Conservation (phyloP, 2,797 vertebrate species). For the Darevskia nairensis region DNA sequence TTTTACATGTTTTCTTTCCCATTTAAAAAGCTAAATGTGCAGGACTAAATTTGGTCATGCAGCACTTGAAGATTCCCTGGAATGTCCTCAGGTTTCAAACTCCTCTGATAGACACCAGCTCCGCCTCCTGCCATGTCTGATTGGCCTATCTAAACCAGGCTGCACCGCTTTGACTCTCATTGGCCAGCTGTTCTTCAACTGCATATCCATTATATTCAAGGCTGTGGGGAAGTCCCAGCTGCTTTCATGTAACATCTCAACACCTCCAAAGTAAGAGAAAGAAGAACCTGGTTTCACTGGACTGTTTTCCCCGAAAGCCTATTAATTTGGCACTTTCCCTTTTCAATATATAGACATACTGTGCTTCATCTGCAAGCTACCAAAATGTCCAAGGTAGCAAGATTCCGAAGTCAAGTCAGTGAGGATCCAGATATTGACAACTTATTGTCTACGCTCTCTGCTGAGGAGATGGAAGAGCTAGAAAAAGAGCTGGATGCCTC, state of each 20-base stretch:
- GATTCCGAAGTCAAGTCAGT: constrained; percentile 94
- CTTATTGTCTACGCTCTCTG: constrained; percentile 93
- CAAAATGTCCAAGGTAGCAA: constrained; percentile 92
- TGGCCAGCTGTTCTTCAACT: constrained; percentile 64
- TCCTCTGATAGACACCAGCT: constrained; percentile 79
- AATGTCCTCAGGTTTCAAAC: constrained; percentile 94
- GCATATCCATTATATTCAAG: constrained; percentile 42
- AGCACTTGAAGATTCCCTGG: constrained; percentile 93
- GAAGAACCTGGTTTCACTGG: constrained; percentile 42
- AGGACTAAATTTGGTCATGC: constrained; percentile 98
- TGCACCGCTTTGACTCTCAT: constrained; percentile 56
- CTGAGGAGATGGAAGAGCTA: constrained; percentile 95
- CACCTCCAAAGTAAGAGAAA: constrained; percentile 61
- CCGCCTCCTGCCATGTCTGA: constrained; percentile 75
- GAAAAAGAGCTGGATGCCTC: constrained; percentile 90
- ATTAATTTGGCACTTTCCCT: constrained; percentile 24
- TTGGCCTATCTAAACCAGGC: constrained; percentile 66
- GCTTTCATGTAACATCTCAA: constrained; percentile 61
- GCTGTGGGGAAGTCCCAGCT: constrained; percentile 39
- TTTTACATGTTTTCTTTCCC: constrained; percentile 82
- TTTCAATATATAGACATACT: constrained; percentile 43
- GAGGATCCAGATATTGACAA: constrained; percentile 97
- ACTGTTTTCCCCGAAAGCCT: background rate
- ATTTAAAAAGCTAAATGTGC: constrained; percentile 96
- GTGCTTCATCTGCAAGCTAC: constrained; percentile 54